Evolutionary conservation across 1,140 invertebrate genomes (phyloP).

Genomic region (Penaeus chinensis): DNA sequence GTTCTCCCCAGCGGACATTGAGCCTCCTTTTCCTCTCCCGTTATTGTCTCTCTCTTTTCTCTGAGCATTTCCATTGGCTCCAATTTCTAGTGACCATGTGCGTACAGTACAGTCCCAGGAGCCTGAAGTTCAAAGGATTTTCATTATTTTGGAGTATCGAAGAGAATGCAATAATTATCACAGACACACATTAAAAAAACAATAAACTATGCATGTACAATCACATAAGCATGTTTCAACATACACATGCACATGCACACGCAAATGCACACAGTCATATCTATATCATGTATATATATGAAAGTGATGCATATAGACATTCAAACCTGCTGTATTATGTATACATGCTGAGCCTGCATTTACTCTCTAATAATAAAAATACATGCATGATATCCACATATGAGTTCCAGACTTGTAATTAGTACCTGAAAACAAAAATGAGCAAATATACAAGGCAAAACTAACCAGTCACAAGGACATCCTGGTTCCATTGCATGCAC

Average conservation of each 20-base stretch:
- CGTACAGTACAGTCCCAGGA: slow-evolving; percentile 49
- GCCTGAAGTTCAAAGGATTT: not conserved
- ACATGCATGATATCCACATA: no score
- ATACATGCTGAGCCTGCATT: no score
- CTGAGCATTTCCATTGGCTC: not conserved
- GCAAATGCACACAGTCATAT: not conserved
- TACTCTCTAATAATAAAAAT: no score
- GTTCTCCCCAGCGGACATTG: slow-evolving; percentile 26
- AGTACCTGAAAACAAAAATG: not conserved
- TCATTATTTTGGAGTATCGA: not conserved
- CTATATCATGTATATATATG: not conserved
- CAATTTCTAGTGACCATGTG: slow-evolving; percentile 17
- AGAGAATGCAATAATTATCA: not conserved
- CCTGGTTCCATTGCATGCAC: slow-evolving; percentile 35
- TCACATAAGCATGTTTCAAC: not conserved
- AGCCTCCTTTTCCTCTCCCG: not conserved
- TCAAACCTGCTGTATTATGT: not conserved
- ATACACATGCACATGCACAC: slow-evolving; percentile 7
- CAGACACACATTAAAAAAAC: no score
- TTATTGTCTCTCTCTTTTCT: slow-evolving; percentile 4
- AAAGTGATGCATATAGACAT: not conserved
- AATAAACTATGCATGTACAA: not conserved
- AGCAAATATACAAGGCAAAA: not conserved
- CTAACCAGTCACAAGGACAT: slow-evolving; percentile 42
- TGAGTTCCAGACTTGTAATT: not conserved